Conservation (phyloP, 2,888 invertebrate species). For the Eulithis prunata region DNA sequence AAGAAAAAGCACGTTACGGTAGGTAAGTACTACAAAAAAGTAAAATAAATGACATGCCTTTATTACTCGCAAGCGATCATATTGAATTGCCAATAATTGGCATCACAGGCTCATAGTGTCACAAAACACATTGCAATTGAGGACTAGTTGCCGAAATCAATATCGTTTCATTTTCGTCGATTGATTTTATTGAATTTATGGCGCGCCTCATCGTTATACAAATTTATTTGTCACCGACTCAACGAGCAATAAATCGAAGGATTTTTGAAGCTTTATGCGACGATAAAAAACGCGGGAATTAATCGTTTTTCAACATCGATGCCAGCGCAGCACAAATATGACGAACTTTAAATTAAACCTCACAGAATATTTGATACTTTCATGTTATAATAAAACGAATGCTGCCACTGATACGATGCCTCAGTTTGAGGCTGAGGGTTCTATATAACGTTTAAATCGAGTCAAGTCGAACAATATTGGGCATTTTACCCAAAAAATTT, state of each 20-base stretch:
- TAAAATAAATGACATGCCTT: neutral
- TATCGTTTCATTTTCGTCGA: conserved; percentile 36
- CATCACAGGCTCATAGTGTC: conserved; percentile 3
- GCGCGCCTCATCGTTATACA: conserved; percentile 50
- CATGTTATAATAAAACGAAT: neutral
- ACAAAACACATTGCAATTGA: conserved; percentile 4
- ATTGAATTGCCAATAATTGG: conserved; percentile 5
- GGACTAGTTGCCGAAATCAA: conserved; percentile 27
- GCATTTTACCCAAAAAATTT: too few species aligned
- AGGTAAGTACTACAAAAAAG: too few species aligned
- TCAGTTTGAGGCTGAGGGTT: too few species aligned
- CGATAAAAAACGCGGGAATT: conserved; percentile 31
- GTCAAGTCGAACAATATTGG: too few species aligned
- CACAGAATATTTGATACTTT: conserved; percentile 9
- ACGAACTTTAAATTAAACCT: conserved; percentile 19
- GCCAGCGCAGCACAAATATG: conserved; percentile 15
- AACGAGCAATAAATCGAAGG: conserved; percentile 40
- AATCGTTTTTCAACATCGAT: conserved; percentile 27
- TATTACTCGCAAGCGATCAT: neutral
- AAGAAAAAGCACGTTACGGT: too few species aligned
- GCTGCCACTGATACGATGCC: too few species aligned
- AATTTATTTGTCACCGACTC: conserved; percentile 51
- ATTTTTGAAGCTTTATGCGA: conserved; percentile 38
- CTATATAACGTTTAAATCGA: too few species aligned
- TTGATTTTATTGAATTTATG: conserved; percentile 55